These are phyloP conservation scores for Lepidothrix coronata DNA, from an alignment of 2,113 vertebrate species.

Conservation along the genomic window DNA sequence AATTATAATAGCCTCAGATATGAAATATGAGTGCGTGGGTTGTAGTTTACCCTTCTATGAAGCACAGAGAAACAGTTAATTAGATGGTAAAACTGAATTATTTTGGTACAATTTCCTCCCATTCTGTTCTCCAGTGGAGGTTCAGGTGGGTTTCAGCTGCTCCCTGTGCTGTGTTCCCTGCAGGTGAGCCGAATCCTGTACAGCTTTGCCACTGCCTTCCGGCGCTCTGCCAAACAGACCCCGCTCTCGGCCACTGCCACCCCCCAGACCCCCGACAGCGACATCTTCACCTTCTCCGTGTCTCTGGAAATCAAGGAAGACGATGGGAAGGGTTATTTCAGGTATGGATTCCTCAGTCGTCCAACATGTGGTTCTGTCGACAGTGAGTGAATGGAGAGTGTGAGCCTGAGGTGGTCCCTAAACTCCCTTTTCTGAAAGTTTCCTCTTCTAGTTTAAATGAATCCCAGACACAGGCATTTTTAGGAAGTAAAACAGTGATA, in stretches of 20 bases:
- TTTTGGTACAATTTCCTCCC: fast-evolving
- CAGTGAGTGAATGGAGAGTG: neutral
- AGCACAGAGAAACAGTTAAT: neutral
- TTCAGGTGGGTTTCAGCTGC: neutral
- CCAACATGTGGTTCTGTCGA: neutral
- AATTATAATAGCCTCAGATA: neutral
- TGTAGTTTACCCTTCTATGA: neutral
- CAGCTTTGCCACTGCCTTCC: slow-evolving; percentile 97
- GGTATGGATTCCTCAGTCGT: slow-evolving; percentile 67
- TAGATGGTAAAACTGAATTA: neutral
- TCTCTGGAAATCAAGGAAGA: slow-evolving; percentile 98
- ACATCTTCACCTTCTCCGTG: slow-evolving; percentile 96
- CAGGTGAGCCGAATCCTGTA: slow-evolving; percentile 97
- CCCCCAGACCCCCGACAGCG: slow-evolving; percentile 91
- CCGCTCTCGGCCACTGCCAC: slow-evolving; percentile 80
- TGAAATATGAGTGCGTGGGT: neutral
- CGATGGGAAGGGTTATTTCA: slow-evolving; percentile 97
- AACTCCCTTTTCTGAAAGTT: neutral
- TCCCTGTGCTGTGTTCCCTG: neutral
- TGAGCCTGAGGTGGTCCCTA: neutral
- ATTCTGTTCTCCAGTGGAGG: neutral
- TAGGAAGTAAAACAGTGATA: neutral
- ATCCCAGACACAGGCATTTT: neutral
- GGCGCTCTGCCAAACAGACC: slow-evolving; percentile 90
- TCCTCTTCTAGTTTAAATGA: neutral